Base-by-base conservation (phyloP, 2,888 invertebrate genomes). In the Diaprepes abbreviatus region DNA sequence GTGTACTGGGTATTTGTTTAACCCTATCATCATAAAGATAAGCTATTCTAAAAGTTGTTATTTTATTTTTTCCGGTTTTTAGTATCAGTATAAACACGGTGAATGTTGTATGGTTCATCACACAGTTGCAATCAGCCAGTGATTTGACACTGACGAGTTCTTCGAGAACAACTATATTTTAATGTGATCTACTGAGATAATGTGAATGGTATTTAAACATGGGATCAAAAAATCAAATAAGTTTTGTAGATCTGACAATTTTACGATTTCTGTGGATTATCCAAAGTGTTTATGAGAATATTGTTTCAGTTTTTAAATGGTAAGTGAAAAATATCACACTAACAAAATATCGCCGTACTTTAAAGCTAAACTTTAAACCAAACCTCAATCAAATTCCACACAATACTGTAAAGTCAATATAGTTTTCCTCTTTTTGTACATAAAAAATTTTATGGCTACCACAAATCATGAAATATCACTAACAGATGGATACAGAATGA, bases 181-280 rank as follows among this genome's bases (percentile, higher is more conserved):
- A 43, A 57, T 55, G 17, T 55, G 45, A 57, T 24, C 12, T 5
- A 6, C n/a, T 24, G 21, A 12, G 17, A 16, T 7, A n/a, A 40
- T 35, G 21, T 12, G 14, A 28, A 5, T 19, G 17, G 7, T 16
- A 17, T 40, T 12, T 40, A 9, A 33, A 24, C 55, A 65, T 65
- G 65, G 45, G 35, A 7, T 19, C 28, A 10, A 66, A 57, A 17
- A 59, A 58, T 35, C 70, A 70, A 33, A 66, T 70, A 36, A 70
- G 66, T 50, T 21, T 75, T 40, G 36, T 77, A 57, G 76, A 77
- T 73, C 67, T 73, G 33, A 58, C 74, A n/a, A 70, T 78, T 67
- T 66, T 78, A 52, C 75, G 75, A 63, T 52, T 77, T 43, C 52
- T 77, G 12, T 78, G 77, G 75, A 70, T 74, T 12, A 75, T 75